A percentile compares a stretch with the other conserved stretches of the same genome.
phyloP scores from a whole-genome alignment of 2,797 vertebrate species.

The Chloroceryle inda region DNA sequence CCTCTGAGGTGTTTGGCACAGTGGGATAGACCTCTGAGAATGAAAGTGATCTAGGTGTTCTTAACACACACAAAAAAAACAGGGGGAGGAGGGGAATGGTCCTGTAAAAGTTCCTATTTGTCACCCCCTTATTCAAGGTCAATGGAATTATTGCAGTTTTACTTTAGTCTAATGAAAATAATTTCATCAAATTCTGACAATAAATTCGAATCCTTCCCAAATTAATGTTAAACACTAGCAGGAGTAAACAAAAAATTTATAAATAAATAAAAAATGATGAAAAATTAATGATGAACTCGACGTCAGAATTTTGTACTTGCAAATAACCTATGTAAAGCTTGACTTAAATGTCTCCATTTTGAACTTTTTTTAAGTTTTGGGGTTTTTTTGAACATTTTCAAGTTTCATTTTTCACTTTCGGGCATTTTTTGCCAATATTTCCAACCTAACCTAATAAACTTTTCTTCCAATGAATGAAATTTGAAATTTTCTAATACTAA shows the following conservation, averaged over 20 bases:
- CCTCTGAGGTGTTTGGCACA: neutral
- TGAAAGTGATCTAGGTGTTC: neutral
- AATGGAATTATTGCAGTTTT: neutral
- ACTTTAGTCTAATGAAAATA: neutral
- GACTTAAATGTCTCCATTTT: neutral
- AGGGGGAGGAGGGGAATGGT: rapidly evolving
- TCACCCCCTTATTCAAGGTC: neutral
- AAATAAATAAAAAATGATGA: neutral
- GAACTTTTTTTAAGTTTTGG: neutral
- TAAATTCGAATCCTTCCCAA: neutral
- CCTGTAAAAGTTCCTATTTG: neutral
- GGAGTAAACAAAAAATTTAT: neutral
- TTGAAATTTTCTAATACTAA: neutral
- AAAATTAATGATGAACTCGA: neutral
- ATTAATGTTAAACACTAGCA: neutral
- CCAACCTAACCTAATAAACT: neutral
- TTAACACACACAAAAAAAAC: neutral
- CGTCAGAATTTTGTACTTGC: neutral
- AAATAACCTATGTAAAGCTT: neutral
- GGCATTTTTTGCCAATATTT: neutral
- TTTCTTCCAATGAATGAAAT: neutral
- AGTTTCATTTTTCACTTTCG: neutral
- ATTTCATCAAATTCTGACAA: neutral
- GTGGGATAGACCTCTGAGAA: neutral
- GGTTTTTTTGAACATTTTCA: neutral